Evolutionary conservation across 2,113 vertebrate species (phyloP).

Genomic region (Mormyrus iriodes): DNA sequence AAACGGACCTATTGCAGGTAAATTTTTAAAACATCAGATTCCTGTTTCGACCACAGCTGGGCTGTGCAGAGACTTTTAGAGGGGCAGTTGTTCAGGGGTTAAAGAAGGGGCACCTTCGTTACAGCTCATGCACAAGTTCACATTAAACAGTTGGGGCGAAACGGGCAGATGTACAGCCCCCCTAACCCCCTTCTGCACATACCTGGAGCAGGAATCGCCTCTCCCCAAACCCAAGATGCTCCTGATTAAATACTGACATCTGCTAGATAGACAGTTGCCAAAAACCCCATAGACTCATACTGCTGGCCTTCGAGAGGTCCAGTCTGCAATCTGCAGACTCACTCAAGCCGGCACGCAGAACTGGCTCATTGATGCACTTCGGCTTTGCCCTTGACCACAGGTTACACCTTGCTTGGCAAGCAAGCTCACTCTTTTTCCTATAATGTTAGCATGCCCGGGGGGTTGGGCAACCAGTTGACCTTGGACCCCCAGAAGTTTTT

Average conservation of each 20-base stretch:
- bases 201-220: not conserved
- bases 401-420: too few species aligned
- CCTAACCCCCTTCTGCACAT: not conserved
- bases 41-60: not conserved
- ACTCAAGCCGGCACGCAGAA: too few species aligned
- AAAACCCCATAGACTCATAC: not conserved
- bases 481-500: not conserved
- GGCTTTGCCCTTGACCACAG: too few species aligned
- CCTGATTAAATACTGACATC: conserved; percentile 18
- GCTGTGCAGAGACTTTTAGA: not conserved
- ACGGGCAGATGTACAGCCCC: not conserved
- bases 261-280: conserved; percentile 7
- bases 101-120: not conserved
- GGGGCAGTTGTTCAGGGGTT: not conserved
- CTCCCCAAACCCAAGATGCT: not conserved
- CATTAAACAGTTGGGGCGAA: not conserved
- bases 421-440: too few species aligned
- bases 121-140: not conserved
- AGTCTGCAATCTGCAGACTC: too few species aligned
- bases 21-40: not conserved
- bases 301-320: not conserved
- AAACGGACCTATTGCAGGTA: not conserved
- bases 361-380: too few species aligned
- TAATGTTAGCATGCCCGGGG: too few species aligned
- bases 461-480: too few species aligned